Conservation (phyloP, 2,113 vertebrate genomes). For the Calidris pugnax region DNA sequence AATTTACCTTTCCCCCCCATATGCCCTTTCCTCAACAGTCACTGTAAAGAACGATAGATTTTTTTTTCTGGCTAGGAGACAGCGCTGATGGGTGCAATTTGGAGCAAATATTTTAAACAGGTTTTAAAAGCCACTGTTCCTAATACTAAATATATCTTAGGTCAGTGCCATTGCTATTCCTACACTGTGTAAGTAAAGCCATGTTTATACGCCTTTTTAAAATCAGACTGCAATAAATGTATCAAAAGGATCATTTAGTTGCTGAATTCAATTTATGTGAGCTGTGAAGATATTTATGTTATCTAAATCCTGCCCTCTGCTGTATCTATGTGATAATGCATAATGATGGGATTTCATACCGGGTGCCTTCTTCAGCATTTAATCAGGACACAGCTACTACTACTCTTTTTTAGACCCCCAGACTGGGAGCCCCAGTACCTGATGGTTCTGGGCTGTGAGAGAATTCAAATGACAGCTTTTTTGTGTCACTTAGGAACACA, state of each 20-base stretch:
- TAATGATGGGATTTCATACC: background rate
- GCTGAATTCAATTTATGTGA: background rate
- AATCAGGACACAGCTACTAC: background rate
- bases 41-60: background rate
- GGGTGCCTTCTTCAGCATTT: background rate
- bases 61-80: background rate
- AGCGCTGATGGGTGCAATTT: background rate
- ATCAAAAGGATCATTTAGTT: background rate
- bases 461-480: background rate
- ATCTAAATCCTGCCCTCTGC: constrained; percentile 56
- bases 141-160: background rate
- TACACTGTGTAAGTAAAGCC: background rate
- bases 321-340: constrained; percentile 19
- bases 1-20: background rate
- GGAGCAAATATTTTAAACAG: background rate
- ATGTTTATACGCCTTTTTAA: background rate
- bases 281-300: background rate
- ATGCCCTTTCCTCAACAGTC: background rate
- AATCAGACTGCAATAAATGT: background rate
- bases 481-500: background rate
- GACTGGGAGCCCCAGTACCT: background rate
- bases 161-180: background rate
- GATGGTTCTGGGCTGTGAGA: background rate
- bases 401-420: background rate
- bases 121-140: background rate